These are phyloP conservation scores for Agrochola circellaris DNA, from an alignment of 2,888 invertebrate species.

Conservation along the genomic window DNA sequence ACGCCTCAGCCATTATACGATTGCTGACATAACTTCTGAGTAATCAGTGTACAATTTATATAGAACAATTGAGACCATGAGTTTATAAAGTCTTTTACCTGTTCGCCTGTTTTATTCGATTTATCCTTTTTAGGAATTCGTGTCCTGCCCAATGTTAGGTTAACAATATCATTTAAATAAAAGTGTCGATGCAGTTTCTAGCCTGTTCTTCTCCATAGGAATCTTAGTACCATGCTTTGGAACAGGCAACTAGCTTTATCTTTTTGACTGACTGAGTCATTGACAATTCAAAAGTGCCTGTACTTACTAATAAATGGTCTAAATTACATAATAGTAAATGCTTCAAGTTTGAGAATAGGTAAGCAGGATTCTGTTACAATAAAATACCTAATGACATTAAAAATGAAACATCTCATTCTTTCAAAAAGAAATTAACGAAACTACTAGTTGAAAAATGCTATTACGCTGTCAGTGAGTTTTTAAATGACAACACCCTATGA, in stretches of 20 bases:
- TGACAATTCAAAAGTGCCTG: not conserved
- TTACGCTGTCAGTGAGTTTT: no score
- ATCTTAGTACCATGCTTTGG: not conserved
- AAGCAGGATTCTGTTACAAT: no score
- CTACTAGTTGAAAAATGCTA: no score
- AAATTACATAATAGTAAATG: no score
- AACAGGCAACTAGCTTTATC: not conserved
- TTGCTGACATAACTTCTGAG: conserved; percentile 21
- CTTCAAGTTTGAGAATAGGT: no score
- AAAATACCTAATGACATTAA: no score
- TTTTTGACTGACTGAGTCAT: not conserved
- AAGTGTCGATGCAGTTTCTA: not conserved
- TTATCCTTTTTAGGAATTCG: conserved; percentile 2
- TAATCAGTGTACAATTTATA: conserved; percentile 23
- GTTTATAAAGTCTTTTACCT: not conserved
- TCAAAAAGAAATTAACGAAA: no score
- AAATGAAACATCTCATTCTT: no score
- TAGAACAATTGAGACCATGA: not conserved
- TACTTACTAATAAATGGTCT: no score
- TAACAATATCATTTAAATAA: not conserved
- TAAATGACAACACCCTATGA: no score
- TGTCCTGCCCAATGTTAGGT: not conserved
- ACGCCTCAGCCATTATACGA: conserved; percentile 1
- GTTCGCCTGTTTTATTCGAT: not conserved
- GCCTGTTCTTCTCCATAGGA: not conserved